Base-by-base conservation (phyloP, 1,140 invertebrate genomes). In the Heliconius hewitsoni region DNA sequence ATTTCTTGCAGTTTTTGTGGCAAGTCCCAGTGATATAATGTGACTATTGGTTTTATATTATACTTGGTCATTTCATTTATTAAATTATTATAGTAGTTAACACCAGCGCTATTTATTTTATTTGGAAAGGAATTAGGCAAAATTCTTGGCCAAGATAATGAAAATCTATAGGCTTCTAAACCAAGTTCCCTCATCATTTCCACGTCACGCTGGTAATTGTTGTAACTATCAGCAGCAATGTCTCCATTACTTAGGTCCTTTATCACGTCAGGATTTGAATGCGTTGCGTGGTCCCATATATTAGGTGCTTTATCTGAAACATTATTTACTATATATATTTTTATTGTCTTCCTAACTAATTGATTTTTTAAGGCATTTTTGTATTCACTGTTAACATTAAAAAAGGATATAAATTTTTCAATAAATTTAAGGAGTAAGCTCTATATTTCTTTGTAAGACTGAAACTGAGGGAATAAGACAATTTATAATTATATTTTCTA, bases 121-220 rank as follows among this genome's bases (percentile, higher is more conserved):
- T 95, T 92, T 0, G 90, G 60, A 27, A 90, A 91, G 23, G 96
- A 96, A 72, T 89, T 91, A 8, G 96, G 95, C 8, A 66, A 16
- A 30, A 96, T 92, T 79, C 96, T 89, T 0, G 96, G 82, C 96
- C 96, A 96, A 30, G 96, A 95, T 71, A 96, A 84, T 0, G 96
- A 96, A 86, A 96, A 96, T 9, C 96, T 93, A 84, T 96, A 96
- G 76, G 86, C 89, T 70, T 94, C 85, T 5, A 92, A 77, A 2
- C 91, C 90, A 0, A 91, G 80, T 76, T 91, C 90, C 37, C 87
- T 77, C 81, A 91, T 85, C 87, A 92, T 89, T 60, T 90, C 85
- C 0, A 92, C 88, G 39, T 92, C 91, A 9, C 89, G 73, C 27
- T 85, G 82, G 78, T 86, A 88, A 39, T 86, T 85, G 39, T 90